Evolutionary conservation across 2,797 vertebrate genomes (phyloP), one percentile per base, ranked within the genome.

Genomic region (Taenioides sp.): DNA sequence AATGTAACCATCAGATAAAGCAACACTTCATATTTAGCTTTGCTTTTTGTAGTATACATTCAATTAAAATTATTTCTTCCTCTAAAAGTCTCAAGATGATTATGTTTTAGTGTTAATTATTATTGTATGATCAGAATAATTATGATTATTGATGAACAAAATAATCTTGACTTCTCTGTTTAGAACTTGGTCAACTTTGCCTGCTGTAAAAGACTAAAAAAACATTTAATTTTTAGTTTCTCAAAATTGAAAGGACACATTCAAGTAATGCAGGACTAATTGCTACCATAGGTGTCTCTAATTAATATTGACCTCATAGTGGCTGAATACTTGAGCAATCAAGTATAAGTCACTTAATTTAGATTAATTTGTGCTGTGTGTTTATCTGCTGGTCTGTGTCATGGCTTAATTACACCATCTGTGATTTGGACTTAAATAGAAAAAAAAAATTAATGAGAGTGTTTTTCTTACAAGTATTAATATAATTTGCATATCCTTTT

Each of bases 341-440:
- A 69, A 69, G 67, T 69, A 23, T 68, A 64, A 69, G 16, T 6
- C 43, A 68, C 49, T 73, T 73, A 23, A 63, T 76, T 72, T 69
- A 34, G 37, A 68, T 63, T 25, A 55, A 28, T 72, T 67, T 71
- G 58, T 52, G 50, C 27, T 69, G 62, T 65, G 57, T 67, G 67
- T 68, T 68, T 68, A 68, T 65, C 54, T 69, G 47, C 64, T 69
- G 66, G 52, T 61, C 67, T 47, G 23, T 69, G 61, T 68, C 47
- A 55, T 59, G 54, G 61, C 49, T 69, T 70, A 77, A 69, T 61
- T 65, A 65, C 37, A 72, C 31, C 22, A 23, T 22, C 62, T 64
- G 27, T 61, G 52, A 64, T 54, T 68, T n/a, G 58, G 22, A 60
- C 9, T 50, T 49, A 40, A 31, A 63, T 62, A 17, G 31, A 43